Evolutionary conservation across 2,888 invertebrate species (phyloP).

Genomic region (Platerodrilus igneus): DNA sequence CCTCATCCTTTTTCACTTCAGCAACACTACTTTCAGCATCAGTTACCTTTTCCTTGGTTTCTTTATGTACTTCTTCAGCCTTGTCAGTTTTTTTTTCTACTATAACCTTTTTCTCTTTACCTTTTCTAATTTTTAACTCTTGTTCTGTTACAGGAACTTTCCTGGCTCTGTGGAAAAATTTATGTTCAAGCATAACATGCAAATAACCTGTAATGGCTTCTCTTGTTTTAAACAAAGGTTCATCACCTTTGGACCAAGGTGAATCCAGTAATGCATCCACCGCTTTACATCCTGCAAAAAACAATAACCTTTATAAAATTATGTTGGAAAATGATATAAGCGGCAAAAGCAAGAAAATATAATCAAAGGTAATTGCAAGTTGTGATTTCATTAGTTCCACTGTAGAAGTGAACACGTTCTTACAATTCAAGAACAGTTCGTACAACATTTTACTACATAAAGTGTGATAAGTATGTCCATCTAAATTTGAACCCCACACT

Average conservation of each 20-base stretch:
- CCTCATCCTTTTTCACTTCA: conserved; percentile 49
- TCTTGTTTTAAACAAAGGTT: conserved; percentile 74
- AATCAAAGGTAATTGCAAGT: not conserved
- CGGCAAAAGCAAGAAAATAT: no score
- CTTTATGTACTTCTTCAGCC: conserved; percentile 40
- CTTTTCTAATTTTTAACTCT: conserved; percentile 57
- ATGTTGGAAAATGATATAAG: no score
- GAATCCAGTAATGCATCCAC: conserved; percentile 89
- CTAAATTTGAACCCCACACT: no score
- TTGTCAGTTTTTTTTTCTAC: conserved; percentile 53
- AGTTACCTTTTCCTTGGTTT: conserved; percentile 46
- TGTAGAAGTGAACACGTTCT: not conserved
- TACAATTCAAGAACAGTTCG: no score
- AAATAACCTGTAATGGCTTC: conserved; percentile 75
- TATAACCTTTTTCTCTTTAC: conserved; percentile 51
- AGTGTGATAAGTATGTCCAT: no score
- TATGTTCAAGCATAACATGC: conserved; percentile 82
- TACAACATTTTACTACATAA: no score
- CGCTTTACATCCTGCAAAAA: conserved; percentile 68
- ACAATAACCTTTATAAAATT: no score
- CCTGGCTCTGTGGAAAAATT: conserved; percentile 92
- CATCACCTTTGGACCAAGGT: conserved; percentile 76
- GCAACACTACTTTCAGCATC: conserved; percentile 54
- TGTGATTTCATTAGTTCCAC: not conserved
- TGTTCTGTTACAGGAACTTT: conserved; percentile 75